phyloP scores from a whole-genome alignment of 2,113 vertebrate genomes.

The Paralichthys olivaceus region DNA sequence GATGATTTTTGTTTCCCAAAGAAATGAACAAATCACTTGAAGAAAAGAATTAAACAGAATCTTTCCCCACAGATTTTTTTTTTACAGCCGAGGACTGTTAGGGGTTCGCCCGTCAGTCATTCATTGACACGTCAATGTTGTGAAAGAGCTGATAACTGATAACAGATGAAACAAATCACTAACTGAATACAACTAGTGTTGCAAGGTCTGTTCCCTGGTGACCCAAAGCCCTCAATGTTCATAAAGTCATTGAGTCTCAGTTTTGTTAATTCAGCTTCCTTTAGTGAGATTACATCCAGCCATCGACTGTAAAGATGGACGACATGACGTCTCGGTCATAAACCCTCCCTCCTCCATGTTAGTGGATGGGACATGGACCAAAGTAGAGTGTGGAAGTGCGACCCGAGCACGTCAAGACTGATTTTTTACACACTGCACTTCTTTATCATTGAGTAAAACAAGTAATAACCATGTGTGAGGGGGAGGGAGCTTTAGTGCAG shows the following conservation, averaged over 20 bases:
- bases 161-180: slow-evolving; percentile 32
- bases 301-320: too few species aligned
- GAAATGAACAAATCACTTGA: neutral
- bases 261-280: slow-evolving; percentile 1
- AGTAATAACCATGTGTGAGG: too few species aligned
- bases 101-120: slow-evolving; percentile 35
- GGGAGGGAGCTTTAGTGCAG: too few species aligned
- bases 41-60: neutral
- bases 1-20: neutral
- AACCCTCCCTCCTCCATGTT: too few species aligned
- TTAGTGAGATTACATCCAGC: neutral
- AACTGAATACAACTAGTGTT: slow-evolving; percentile 19
- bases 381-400: too few species aligned
- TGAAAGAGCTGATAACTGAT: slow-evolving; percentile 54
- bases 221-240: slow-evolving; percentile 29
- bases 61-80: slow-evolving; percentile 2
- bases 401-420: too few species aligned
- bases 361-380: too few species aligned
- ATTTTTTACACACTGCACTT: too few species aligned
- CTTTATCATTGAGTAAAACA: too few species aligned
- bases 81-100: neutral
- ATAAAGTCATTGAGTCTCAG: slow-evolving; percentile 22
- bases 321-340: too few species aligned
- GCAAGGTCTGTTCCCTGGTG: slow-evolving; percentile 34
- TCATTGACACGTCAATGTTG: slow-evolving; percentile 57